Evolutionary conservation across 2,113 vertebrate genomes (phyloP), one percentile per base, ranked within the genome.

Genomic region (Uria lomvia): DNA sequence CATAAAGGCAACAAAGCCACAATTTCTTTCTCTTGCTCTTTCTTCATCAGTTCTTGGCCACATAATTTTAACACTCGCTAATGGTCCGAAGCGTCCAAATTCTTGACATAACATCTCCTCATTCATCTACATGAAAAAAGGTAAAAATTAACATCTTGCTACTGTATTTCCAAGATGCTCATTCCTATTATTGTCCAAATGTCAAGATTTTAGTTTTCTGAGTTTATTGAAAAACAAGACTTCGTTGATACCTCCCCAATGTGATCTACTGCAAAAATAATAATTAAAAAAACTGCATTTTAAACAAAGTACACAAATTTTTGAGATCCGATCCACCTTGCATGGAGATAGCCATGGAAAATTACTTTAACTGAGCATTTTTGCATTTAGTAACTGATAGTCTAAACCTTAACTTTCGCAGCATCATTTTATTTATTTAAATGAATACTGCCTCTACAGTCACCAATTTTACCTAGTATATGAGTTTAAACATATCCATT

Each of bases 41-140:
- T 99, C 99, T 97, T 99, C 99, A 91, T 99, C 99, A 32, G 99
- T 99, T 98, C 99, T 98, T 23, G 99, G 99, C 99, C 99, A 99
- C 99, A 99, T 99, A 96, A 99, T 99, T 98, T 99, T 99, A 96
- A 99, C 99, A 91, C 99, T 99, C 8, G 99, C 99, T 97, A 99
- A 97, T 2, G 99, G 99, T 68, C 99, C 99, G 90, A 99, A 99
- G 71, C 99, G 99, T 63, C 99, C 99, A 98, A 99, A 99, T 96
- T 99, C 99, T 95, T 99, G 99, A 96, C 99, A 99, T 59, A 99
- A 96, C 99, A 99, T 99, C 97, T 99, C 99, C 97, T 99, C 99
- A 67, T 99, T 99, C 99, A 99, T 99, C 99, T 99, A 78, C 43
- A 86, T 16, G 58, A 90, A 81, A 36, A 75, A 38, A 91, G 53